These are phyloP conservation scores for Oceanodroma leucorhoa DNA, from an alignment of 2,797 vertebrate species.

Conservation along the genomic window DNA sequence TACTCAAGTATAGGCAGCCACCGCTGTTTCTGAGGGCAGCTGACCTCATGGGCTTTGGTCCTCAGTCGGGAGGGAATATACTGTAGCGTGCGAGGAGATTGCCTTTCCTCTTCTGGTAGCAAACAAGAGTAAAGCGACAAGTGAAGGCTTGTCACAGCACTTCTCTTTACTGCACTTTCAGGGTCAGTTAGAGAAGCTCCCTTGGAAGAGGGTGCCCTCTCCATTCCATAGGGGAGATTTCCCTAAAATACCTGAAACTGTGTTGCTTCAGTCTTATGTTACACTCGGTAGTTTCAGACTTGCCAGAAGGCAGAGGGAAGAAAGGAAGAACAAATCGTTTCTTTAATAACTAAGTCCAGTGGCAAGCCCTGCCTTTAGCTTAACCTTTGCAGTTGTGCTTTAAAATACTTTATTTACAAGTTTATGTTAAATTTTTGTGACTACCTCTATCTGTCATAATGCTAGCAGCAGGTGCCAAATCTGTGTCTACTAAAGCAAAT, in stretches of 20 bases:
- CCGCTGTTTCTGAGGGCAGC: neutral
- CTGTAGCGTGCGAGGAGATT: neutral
- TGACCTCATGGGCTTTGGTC: neutral
- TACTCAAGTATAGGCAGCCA: neutral
- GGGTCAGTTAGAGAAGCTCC: neutral
- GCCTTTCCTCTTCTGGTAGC: neutral
- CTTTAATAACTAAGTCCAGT: neutral
- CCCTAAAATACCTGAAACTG: neutral
- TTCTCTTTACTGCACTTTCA: neutral
- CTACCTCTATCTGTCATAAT: neutral
- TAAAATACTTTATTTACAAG: neutral
- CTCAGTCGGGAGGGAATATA: neutral
- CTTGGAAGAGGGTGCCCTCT: neutral
- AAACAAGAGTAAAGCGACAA: neutral
- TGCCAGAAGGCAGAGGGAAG: neutral
- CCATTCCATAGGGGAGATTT: neutral
- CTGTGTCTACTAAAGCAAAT: neutral
- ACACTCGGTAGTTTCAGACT: neutral
- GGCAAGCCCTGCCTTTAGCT: neutral
- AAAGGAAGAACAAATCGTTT: neutral
- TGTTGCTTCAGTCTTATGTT: neutral
- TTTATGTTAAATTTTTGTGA: neutral
- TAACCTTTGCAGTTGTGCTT: neutral
- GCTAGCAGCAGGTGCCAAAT: constrained; percentile 26
- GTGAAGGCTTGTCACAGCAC: neutral